A percentile compares a stretch with the other conserved stretches of the same genome.
These are phyloP conservation scores for Archaeoteleia sp. DNA, from an alignment of 2,888 invertebrate species.

Conservation along the genomic window DNA sequence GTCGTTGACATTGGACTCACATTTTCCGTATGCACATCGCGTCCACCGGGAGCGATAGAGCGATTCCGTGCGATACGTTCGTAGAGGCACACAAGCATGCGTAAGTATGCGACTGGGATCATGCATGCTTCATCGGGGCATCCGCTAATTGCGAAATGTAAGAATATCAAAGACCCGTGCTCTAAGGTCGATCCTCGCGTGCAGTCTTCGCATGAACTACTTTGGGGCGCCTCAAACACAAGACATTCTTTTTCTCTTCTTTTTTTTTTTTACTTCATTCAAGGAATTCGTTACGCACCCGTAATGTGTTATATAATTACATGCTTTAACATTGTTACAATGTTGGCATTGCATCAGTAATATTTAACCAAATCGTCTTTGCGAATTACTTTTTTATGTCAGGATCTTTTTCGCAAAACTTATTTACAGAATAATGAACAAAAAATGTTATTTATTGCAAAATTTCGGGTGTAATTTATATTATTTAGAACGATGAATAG, in stretches of 20 bases:
- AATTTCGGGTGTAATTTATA: no score
- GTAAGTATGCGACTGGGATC: conserved; percentile 32
- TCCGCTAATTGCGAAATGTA: conserved; percentile 66
- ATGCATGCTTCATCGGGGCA: conserved; percentile 45
- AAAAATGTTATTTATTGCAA: no score
- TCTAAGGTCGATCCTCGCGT: conserved; percentile 16
- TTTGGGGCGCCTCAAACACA: not conserved
- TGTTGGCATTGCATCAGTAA: no score
- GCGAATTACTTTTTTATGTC: no score
- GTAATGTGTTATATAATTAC: not conserved
- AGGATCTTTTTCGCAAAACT: no score
- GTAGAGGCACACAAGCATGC: conserved; percentile 15
- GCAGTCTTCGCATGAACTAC: not conserved
- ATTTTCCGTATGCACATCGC: conserved; percentile 68
- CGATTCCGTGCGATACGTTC: conserved; percentile 33
- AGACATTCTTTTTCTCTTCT: conserved; percentile 11
- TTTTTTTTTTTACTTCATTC: conserved; percentile 13
- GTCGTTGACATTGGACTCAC: conserved; percentile 65
- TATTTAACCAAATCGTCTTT: no score
- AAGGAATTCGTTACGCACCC: conserved; percentile 8
- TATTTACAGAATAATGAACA: no score
- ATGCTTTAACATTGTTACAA: no score
- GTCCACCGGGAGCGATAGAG: conserved; percentile 51
- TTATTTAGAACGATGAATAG: no score
- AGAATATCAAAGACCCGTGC: conserved; percentile 24